These are phyloP conservation scores for Embiotoca jacksoni DNA, from an alignment of 2,113 vertebrate species.

Conservation along the genomic window DNA sequence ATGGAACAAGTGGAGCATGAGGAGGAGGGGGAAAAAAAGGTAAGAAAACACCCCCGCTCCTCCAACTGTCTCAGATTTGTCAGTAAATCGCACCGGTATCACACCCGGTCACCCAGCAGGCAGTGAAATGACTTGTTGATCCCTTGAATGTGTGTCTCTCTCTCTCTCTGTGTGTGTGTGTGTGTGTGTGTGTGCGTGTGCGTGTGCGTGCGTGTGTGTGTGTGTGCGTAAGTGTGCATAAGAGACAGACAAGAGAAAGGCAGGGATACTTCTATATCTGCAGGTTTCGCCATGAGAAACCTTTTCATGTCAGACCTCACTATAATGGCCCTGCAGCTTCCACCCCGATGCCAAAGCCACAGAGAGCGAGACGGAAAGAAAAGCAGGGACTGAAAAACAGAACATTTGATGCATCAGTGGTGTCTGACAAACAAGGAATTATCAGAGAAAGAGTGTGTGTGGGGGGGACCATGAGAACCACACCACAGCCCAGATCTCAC, in stretches of 20 bases:
- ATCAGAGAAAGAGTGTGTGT: constrained; percentile 8
- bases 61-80: constrained; percentile 66
- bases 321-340: constrained; percentile 29
- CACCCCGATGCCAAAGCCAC: constrained; percentile 11
- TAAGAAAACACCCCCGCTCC: constrained; percentile 43
- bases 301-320: constrained; percentile 46
- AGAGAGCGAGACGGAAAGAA: neutral
- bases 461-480: neutral
- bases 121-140: constrained; percentile 78
- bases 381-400: constrained; percentile 9
- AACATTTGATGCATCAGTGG: constrained; percentile 21
- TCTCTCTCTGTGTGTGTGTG: no score
- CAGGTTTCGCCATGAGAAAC: constrained; percentile 20
- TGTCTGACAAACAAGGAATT: constrained; percentile 32
- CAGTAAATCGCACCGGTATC: constrained; percentile 50
- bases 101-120: constrained; percentile 59
- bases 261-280: constrained; percentile 52
- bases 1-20: constrained; percentile 56
- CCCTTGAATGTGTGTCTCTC: constrained; percentile 7
- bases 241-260: neutral
- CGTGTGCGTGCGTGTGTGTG: constrained; percentile 6
- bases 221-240: neutral
- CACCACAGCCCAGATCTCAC: constrained; percentile 9
- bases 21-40: constrained; percentile 28
- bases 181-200: constrained; percentile 3